These are phyloP conservation scores for Protobothrops flavoviridis DNA, from an alignment of 2,113 vertebrate genomes.

Conservation along the genomic window DNA sequence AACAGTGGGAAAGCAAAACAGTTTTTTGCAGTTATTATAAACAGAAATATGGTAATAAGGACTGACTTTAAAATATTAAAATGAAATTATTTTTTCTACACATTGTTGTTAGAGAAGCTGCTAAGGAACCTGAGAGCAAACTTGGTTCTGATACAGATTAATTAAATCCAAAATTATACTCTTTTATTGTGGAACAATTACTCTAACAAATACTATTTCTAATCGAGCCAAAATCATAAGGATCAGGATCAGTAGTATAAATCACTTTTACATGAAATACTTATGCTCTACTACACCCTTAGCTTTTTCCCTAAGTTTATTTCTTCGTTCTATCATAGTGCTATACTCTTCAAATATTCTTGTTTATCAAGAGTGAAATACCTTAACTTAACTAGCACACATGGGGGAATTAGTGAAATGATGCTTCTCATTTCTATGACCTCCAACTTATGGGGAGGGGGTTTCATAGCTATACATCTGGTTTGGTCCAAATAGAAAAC, in stretches of 20 bases:
- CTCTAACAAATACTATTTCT: constrained; percentile 17
- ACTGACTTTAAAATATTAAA: constrained; percentile 11
- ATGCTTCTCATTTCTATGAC: not conserved
- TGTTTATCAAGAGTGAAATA: not conserved
- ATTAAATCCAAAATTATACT: not conserved
- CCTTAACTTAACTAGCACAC: not conserved
- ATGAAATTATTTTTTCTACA: constrained; percentile 21
- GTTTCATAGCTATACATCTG: not conserved
- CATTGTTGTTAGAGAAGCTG: constrained; percentile 1
- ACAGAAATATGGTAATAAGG: constrained; percentile 50
- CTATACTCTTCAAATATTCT: not conserved
- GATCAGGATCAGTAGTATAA: not conserved
- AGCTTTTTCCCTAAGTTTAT: not conserved
- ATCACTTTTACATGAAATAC: not conserved
- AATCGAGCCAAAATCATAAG: not conserved
- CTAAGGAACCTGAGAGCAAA: not conserved
- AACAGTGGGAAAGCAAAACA: constrained; percentile 58
- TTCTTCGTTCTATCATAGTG: not conserved
- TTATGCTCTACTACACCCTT: not conserved
- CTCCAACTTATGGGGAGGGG: not conserved
- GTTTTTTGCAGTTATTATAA: constrained; percentile 48
- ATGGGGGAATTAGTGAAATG: not conserved
- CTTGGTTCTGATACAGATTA: not conserved
- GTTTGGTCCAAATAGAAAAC: not conserved
- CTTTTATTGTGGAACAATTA: not conserved